Evolutionary conservation across 1,140 invertebrate species (phyloP).

Genomic region (Tetraneura akinire): DNA sequence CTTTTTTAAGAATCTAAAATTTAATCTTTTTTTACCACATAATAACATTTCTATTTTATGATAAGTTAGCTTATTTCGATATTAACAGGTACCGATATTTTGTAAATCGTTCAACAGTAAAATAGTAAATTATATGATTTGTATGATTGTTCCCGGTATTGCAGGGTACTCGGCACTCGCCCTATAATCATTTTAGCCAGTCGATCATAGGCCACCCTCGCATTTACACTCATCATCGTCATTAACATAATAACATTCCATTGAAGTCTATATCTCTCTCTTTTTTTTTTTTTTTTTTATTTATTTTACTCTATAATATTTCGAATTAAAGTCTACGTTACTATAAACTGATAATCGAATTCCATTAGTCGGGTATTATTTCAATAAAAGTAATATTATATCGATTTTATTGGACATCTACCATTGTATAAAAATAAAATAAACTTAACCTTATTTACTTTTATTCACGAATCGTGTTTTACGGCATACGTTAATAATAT

Average conservation of each 20-base stretch:
- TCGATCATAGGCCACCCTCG: conserved; percentile 25
- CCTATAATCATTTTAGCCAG: conserved; percentile 3
- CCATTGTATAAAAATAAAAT: too few species aligned
- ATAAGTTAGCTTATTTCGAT: conserved; percentile 6
- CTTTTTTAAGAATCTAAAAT: too few species aligned
- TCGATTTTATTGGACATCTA: too few species aligned
- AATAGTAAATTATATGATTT: conserved; percentile 24
- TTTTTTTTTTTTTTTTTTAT: background rate
- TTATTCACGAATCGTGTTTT: too few species aligned
- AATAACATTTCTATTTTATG: too few species aligned
- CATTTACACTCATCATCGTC: background rate
- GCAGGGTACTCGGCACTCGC: too few species aligned
- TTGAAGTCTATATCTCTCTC: background rate
- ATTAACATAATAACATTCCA: conserved; percentile 26
- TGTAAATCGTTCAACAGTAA: background rate
- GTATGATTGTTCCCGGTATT: background rate
- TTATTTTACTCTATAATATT: background rate
- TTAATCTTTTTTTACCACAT: too few species aligned
- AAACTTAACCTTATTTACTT: too few species aligned
- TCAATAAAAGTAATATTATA: too few species aligned
- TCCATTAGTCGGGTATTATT: background rate
- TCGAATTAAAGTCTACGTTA: background rate
- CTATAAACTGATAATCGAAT: background rate
- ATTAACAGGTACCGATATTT: conserved; percentile 2
- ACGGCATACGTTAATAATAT: too few species aligned